These are phyloP conservation scores for Cottoperca gobio DNA, from an alignment of 2,797 vertebrate genomes.

Conservation along the genomic window DNA sequence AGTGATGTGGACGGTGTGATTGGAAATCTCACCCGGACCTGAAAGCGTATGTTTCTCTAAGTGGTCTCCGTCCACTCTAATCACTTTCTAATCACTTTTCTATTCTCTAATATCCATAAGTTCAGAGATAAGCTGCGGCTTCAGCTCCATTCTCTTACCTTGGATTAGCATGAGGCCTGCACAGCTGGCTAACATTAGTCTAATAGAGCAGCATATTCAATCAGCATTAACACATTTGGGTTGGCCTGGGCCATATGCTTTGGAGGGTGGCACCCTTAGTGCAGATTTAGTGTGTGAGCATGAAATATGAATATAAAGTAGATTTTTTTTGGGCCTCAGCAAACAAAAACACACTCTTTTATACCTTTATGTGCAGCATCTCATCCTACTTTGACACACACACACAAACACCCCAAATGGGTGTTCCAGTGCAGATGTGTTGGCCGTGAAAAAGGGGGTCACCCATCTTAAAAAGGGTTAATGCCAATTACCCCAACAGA, in stretches of 20 bases:
- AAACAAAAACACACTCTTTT: background rate
- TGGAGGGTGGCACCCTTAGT: slow-evolving; percentile 32
- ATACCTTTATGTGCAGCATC: background rate
- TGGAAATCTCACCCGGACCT: slow-evolving; percentile 60
- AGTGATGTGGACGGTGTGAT: slow-evolving; percentile 61
- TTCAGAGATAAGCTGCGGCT: slow-evolving; percentile 59
- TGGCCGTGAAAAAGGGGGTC: slow-evolving; percentile 63
- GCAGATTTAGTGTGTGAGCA: background rate
- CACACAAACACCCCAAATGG: background rate
- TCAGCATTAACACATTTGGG: slow-evolving; percentile 72
- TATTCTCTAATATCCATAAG: slow-evolving; percentile 73
- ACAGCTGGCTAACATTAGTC: slow-evolving; percentile 71
- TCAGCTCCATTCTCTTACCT: slow-evolving; percentile 59
- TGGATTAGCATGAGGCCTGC: slow-evolving; percentile 67
- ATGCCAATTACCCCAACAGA: slow-evolving; percentile 75
- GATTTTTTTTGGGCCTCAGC: background rate
- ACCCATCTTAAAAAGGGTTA: slow-evolving; percentile 65
- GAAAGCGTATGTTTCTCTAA: slow-evolving; percentile 78
- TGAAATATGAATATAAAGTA: background rate
- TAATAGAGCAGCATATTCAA: slow-evolving; percentile 75
- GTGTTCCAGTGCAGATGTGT: slow-evolving; percentile 44
- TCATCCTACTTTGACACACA: background rate
- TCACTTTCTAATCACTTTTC: slow-evolving; percentile 79
- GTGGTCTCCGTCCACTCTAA: slow-evolving; percentile 73
- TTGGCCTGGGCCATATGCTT: slow-evolving; percentile 59